Evolutionary conservation across 2,797 vertebrate species (phyloP).

Genomic region (Danio kyathit): DNA sequence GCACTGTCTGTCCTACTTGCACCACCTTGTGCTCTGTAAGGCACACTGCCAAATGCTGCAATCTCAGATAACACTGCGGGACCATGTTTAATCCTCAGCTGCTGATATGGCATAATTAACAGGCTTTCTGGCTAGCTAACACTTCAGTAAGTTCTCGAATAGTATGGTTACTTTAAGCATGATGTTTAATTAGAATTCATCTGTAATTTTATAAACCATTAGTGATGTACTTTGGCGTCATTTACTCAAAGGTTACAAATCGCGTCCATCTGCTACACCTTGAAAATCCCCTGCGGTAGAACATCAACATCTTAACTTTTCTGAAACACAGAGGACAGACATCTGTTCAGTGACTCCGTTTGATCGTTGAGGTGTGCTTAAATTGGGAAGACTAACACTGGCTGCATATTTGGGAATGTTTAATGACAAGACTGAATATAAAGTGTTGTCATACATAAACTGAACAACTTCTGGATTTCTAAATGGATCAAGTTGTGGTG

Average conservation of each 20-base stretch:
- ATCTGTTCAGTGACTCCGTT: slow-evolving; percentile 42
- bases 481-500: not conserved
- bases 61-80: not conserved
- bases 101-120: too few relatives aligned
- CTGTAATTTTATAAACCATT: slow-evolving; percentile 22
- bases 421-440: slow-evolving; percentile 3
- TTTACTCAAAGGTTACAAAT: not conserved
- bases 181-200: slow-evolving; percentile 2
- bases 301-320: slow-evolving; percentile 28
- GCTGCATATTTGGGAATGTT: slow-evolving; percentile 44
- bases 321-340: slow-evolving; percentile 38
- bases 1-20: not conserved
- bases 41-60: not conserved
- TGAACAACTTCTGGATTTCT: not conserved
- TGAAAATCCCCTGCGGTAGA: slow-evolving; percentile 14
- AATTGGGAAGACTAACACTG: slow-evolving; percentile 28
- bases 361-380: slow-evolving; percentile 1
- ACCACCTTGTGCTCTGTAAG: not conserved
- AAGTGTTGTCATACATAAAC: not conserved
- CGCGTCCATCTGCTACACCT: slow-evolving; percentile 18
- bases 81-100: not conserved
- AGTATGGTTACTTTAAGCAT: not conserved
- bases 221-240: not conserved
- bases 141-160: not conserved
- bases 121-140: not conserved